Base-by-base conservation (phyloP, 2,888 invertebrate genomes). In the Dusona sp. region DNA sequence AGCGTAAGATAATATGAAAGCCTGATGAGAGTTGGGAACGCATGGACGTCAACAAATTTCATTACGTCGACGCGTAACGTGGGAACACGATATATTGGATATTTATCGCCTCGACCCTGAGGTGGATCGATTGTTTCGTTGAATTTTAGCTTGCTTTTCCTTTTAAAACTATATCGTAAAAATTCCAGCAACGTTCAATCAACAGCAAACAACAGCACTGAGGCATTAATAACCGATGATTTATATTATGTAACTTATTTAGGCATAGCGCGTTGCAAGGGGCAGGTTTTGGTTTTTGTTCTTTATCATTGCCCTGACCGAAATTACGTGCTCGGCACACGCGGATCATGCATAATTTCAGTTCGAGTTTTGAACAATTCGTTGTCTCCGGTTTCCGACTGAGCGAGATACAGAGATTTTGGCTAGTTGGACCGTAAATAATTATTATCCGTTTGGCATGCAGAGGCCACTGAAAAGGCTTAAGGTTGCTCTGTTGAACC, bases 341-440 rank as follows among this genome's bases (percentile, higher is more conserved):
- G 33, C 33, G 65, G 65, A 25, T 77, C 77, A 77, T 77, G 77
- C 72, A 84, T 79, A 75, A 84, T 45, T 45, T 22, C 45, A 8
- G 16, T 68, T 57, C 25, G 25, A 16, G 19, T 68, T 68, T 25
- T 16, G 25, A 68, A 48, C 48, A 48, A 70, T 29, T 51, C 11
- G 33, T 36, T 51, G 36, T 33, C 13, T 48, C 54, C 22, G n/a
- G 11, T 51, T 61, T 33, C 36, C 22, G 13, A 11, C 54, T 11
- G 22, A 57, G 19, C 3, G 25, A 74, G 36, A 38, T 13, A 25
- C 57, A 25, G 57, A 38, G 25, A 11, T 77, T 80, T 25, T 51
- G 29, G 54, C 38, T 73, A 87, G 77, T 88, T 87, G 25, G 51
- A 75, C 61, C 80, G 81, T 87, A 85, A 88, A 88, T 85, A 88